Evolutionary conservation across 2,797 vertebrate species (phyloP), one percentile per base, ranked within the genome.

Genomic region (Psittacula derbiana): DNA sequence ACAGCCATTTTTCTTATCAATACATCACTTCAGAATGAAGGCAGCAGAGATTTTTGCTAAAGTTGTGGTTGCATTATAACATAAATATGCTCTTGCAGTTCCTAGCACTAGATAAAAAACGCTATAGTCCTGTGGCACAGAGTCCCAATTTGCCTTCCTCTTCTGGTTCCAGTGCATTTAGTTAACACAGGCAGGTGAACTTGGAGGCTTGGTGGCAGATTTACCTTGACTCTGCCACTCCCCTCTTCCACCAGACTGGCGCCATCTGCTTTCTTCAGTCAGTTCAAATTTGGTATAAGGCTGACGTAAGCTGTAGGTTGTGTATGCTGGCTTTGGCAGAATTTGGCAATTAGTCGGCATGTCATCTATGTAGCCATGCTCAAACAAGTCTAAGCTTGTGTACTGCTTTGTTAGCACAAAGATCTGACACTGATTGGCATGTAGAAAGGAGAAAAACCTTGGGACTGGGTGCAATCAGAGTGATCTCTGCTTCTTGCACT

Each of bases 41-140:
- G 91, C 61, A 91, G 85, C 33, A 91, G 60, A 92, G 72, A 65
- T 71, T 94, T 90, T 90, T 85, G 65, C 87, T 91, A 41, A 94
- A 73, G 81, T 33, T 76, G 47, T 61, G 19, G 61, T 78, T 90
- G 57, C 69, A 28, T 25, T 46, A 20, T 78, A 78, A 71, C 2
- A 2, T 90, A 94, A 94, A 93, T 89, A 82, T 89, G 47, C 31
- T 65, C 44, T 85, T 80, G 64, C 47, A 80, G 64, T 50, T 85
- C 41, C 38, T 50, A 76, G 31, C 10, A 9, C 16, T 60, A 31
- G 67, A 24, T 74, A 47, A 74, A 78, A 79, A 80, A 13, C 8
- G 12, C 10, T 58, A 4, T 7, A 4, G 31, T 55, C 21, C 44
- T 62, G 25, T 38, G 81, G 23, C 46, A 70, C 43, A 62, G 74